These are phyloP conservation scores for Papilio helenus DNA, from an alignment of 1,140 invertebrate genomes.

Conservation along the genomic window DNA sequence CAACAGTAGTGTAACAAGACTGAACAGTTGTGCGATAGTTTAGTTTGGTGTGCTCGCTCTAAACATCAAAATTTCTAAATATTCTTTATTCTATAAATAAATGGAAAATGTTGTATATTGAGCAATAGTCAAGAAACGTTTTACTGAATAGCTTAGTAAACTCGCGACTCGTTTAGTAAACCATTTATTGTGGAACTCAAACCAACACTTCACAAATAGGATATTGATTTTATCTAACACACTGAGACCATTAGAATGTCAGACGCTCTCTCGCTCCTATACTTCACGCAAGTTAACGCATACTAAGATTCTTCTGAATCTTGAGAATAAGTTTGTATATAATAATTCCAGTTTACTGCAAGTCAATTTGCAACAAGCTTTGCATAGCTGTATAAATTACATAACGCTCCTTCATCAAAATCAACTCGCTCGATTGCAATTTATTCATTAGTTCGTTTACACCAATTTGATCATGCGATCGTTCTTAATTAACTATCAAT, in stretches of 20 bases:
- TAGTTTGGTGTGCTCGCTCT: too few relatives aligned
- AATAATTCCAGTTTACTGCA: not conserved
- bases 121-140: slow-evolving; percentile 3
- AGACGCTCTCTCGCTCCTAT: not conserved
- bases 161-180: too few relatives aligned
- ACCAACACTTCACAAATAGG: not conserved
- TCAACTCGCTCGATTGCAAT: too few relatives aligned
- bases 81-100: slow-evolving; percentile 1
- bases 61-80: too few relatives aligned
- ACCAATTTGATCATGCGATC: too few relatives aligned
- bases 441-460: too few relatives aligned
- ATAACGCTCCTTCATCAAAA: too few relatives aligned
- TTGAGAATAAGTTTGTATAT: not conserved
- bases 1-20: too few relatives aligned
- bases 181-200: not conserved
- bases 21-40: too few relatives aligned
- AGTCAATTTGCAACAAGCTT: too few relatives aligned
- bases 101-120: not conserved
- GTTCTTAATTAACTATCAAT: too few relatives aligned
- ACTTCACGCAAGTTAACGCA: not conserved
- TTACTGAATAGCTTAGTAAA: not conserved
- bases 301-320: not conserved
- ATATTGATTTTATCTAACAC: not conserved
- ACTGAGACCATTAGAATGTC: slow-evolving; percentile 3
- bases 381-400: too few relatives aligned